Percentiles rank a stretch among this genome's conserved stretches.
These are phyloP conservation scores for Sarcophilus harrisii DNA, from an alignment of 2,797 vertebrate species.

Conservation along the genomic window DNA sequence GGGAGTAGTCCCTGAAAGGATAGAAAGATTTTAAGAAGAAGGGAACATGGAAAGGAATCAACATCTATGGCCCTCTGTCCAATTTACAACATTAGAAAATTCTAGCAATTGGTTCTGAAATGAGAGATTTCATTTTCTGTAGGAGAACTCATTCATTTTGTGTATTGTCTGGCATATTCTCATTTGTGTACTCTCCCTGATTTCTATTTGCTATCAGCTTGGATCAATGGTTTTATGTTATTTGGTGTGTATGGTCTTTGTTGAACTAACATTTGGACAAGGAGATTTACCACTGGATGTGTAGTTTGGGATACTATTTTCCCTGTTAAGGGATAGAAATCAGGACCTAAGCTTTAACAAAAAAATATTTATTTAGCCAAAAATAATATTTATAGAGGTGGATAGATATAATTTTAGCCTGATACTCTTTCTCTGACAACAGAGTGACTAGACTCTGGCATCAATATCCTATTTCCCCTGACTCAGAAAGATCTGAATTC, in stretches of 20 bases:
- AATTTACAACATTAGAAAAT: background rate
- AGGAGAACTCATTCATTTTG: background rate
- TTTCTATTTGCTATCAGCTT: background rate
- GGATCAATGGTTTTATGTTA: background rate
- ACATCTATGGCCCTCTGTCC: background rate
- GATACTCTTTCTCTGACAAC: background rate
- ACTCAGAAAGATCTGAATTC: background rate
- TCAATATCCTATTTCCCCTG: background rate
- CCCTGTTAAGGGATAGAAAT: background rate
- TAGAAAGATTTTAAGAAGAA: background rate
- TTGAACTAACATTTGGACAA: background rate
- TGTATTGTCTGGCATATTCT: background rate
- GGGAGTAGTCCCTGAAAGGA: background rate
- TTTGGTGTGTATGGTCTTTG: background rate
- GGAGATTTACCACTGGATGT: background rate
- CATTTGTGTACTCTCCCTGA: background rate
- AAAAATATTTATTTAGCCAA: background rate
- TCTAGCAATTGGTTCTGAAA: background rate
- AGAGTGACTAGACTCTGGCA: background rate
- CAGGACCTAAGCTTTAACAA: background rate
- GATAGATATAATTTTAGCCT: background rate
- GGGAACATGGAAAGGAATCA: background rate
- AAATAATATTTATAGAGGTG: background rate
- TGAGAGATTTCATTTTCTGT: background rate
- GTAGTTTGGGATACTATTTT: background rate